A percentile compares a stretch with the other conserved stretches of the same genome.
Conservation (phyloP, 2,797 vertebrate species). For the Menidia menidia region DNA sequence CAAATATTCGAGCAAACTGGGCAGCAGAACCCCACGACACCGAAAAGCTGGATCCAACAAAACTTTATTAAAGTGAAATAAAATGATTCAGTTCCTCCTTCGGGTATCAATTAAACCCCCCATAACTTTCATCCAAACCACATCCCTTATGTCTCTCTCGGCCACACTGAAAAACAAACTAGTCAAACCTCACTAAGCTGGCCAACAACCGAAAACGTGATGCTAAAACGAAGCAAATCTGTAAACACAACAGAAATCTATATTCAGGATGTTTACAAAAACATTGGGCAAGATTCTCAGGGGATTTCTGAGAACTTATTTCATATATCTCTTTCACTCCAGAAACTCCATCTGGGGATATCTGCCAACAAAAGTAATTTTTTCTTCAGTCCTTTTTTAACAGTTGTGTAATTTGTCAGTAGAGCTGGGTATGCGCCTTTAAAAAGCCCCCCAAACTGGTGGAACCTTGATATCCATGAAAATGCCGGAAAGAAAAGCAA, state of each 20-base stretch:
- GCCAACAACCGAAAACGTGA: not conserved
- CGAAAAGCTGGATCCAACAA: slow-evolving; percentile 4
- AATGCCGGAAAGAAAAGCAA: not conserved
- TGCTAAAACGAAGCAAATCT: not conserved
- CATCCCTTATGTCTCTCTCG: too few relatives aligned
- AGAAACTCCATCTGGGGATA: not conserved
- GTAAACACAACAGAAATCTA: not conserved
- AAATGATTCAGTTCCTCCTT: too few relatives aligned
- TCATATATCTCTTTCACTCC: not conserved
- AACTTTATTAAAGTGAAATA: not conserved
- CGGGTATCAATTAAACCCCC: not conserved
- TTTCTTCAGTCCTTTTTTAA: not conserved
- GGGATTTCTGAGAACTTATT: not conserved
- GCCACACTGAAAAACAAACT: too few relatives aligned
- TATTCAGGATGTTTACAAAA: not conserved
- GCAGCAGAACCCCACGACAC: slow-evolving; percentile 10
- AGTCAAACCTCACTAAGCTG: not conserved
- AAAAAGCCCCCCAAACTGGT: not conserved
- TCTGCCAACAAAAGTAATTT: not conserved
- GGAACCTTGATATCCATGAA: too few relatives aligned
- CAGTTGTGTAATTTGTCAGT: not conserved
- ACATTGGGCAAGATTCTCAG: not conserved
- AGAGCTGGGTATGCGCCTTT: not conserved
- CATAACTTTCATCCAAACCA: not conserved
- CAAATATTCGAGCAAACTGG: not conserved